Percentiles rank a stretch among this genome's conserved stretches.
These are phyloP conservation scores for Cephus nigrinus DNA, from an alignment of 2,888 invertebrate genomes.

Conservation along the genomic window DNA sequence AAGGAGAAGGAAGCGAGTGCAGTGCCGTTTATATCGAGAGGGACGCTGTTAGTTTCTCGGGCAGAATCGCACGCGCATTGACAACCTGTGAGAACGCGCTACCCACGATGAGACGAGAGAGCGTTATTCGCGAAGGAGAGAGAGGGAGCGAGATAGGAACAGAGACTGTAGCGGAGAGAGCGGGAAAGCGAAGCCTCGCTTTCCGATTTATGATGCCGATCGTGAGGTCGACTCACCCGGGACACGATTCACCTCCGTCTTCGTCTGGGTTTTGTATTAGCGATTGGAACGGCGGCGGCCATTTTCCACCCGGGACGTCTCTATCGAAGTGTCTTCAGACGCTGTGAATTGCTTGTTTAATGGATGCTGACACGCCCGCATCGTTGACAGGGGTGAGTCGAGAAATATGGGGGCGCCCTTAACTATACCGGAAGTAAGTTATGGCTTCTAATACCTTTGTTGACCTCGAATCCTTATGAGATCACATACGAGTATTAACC, in stretches of 20 bases:
- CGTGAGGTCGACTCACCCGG: constrained; percentile 19
- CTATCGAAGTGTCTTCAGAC: not conserved
- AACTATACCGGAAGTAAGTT: constrained; percentile 32
- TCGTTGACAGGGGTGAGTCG: constrained; percentile 18
- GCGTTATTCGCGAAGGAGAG: constrained; percentile 15
- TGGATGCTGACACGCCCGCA: not conserved
- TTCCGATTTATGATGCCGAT: constrained; percentile 26
- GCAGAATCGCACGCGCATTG: constrained; percentile 15
- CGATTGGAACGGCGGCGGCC: not conserved
- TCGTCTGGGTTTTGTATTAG: not conserved
- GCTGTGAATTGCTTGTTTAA: not conserved
- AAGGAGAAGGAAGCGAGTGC: not conserved
- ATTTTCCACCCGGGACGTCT: not conserved
- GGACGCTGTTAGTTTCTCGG: not conserved
- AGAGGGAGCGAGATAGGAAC: not conserved
- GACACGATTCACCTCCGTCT: constrained; percentile 19
- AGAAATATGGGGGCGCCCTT: constrained; percentile 25
- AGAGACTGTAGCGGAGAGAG: not conserved
- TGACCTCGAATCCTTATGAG: constrained; percentile 1
- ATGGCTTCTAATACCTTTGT: constrained; percentile 28
- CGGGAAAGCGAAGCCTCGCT: constrained; percentile 17
- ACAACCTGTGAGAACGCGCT: constrained; percentile 30
- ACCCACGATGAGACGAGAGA: constrained; percentile 10
- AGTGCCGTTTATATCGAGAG: not conserved
- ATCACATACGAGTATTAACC: constrained; percentile 5